A percentile compares a stretch with the other conserved stretches of the same genome.
phyloP scores from a whole-genome alignment of 2,888 invertebrate genomes.

The Epinotia demarniana region DNA sequence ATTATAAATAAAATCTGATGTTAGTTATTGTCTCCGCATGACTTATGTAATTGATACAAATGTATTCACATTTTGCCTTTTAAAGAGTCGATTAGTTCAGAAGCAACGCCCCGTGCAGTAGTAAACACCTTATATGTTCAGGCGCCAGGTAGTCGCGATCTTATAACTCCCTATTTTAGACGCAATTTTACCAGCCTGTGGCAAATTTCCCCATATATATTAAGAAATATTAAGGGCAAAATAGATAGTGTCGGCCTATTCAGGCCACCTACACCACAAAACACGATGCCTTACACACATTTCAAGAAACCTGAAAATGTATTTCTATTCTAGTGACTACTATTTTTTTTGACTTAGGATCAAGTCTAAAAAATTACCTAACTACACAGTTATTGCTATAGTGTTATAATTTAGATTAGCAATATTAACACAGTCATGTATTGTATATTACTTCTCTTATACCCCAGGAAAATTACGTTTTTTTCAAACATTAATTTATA shows the following conservation, averaged over 20 bases:
- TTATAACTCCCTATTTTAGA: constrained; percentile 4
- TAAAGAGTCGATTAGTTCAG: constrained; percentile 44
- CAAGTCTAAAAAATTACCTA: neutral
- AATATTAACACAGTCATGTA: too few relatives aligned
- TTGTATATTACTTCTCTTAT: too few relatives aligned
- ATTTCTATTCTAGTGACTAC: too few relatives aligned
- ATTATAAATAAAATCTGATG: constrained; percentile 42
- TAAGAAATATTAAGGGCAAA: neutral
- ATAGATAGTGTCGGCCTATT: neutral
- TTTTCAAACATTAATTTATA: too few relatives aligned
- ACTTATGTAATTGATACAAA: constrained; percentile 55
- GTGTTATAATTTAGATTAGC: too few relatives aligned
- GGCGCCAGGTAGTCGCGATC: constrained; percentile 23
- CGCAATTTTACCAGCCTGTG: neutral
- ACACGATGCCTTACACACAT: neutral
- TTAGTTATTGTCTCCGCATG: constrained; percentile 45
- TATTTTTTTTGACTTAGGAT: too few relatives aligned
- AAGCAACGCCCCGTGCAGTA: constrained; percentile 21
- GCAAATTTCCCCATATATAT: neutral
- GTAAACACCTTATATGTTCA: constrained; percentile 30
- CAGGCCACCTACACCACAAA: neutral
- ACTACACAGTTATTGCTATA: too few relatives aligned
- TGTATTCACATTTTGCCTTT: constrained; percentile 53
- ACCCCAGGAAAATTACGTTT: too few relatives aligned
- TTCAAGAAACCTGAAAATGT: neutral